A percentile compares a stretch with the other conserved stretches of the same genome.
Conservation (phyloP, 2,888 invertebrate genomes). For the Caenorhabditis auriculariae region DNA sequence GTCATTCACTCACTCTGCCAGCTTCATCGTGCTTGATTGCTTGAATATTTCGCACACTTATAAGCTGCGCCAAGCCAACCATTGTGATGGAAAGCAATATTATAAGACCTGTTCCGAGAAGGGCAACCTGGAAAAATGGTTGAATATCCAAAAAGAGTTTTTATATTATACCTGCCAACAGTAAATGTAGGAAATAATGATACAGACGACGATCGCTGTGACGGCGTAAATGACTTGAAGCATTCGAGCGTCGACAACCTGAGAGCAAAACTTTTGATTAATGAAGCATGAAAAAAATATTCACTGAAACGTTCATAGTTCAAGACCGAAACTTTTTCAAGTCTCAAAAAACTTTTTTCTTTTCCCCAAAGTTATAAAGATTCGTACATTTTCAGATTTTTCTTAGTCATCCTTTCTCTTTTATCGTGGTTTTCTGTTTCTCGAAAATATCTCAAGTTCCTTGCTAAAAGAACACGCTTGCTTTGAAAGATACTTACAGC, state of each 20-base stretch:
- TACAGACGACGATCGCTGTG: conserved; percentile 63
- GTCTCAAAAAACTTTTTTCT: not conserved
- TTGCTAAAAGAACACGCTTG: too few species aligned
- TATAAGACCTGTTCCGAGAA: conserved; percentile 55
- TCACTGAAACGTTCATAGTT: not conserved
- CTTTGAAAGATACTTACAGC: conserved; percentile 51
- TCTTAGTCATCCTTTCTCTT: not conserved
- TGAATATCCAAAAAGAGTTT: not conserved
- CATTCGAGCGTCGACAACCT: conserved; percentile 64
- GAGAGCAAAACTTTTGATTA: not conserved
- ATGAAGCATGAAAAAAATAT: not conserved
- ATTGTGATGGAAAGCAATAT: conserved; percentile 63
- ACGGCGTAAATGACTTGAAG: conserved; percentile 64
- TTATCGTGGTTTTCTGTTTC: too few species aligned
- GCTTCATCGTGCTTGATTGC: conserved; percentile 66
- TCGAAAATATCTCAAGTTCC: too few species aligned
- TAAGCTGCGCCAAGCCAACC: conserved; percentile 65
- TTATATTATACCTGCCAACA: conserved; percentile 66
- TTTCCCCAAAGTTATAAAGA: not conserved
- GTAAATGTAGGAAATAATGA: conserved; percentile 65
- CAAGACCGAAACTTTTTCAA: too few species aligned
- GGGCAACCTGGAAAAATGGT: conserved; percentile 15
- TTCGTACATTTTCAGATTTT: not conserved
- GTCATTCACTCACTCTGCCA: conserved; percentile 67
- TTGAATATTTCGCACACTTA: conserved; percentile 58